Base-by-base conservation (phyloP, 1,140 invertebrate species). In the Trachymyrmex cornetzi region DNA sequence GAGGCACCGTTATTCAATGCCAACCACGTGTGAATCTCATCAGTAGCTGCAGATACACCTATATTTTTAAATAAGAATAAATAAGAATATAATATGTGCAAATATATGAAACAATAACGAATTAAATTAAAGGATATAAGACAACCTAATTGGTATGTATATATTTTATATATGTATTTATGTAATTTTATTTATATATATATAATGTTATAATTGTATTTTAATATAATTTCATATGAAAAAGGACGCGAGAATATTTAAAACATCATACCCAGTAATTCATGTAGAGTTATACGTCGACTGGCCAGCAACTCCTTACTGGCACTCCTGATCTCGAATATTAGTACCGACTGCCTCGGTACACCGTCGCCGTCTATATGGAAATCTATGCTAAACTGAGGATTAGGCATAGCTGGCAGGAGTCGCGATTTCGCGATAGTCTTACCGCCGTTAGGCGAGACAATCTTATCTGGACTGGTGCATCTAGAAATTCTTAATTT, bases 1-100 rank as follows among this genome's bases (percentile, higher is more conserved):
- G 94, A 95, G n/a, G 94, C 95, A n/a, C 95, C 95, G 55, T 94
- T 95, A 69, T 94, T 95, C 22, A 95, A 88, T 27, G 93, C 92
- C 16, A 95, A 85, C 94, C 95, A 95, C 7, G 94, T 94, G 30
- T 93, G 93, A 80, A 95, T 92, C 79, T 95, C 94, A 71, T 94
- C 94, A 1, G 90, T 91, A 9, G 94, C 94, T 30, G 91, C 91
- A 12, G 94, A 93, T 24, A 90, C 88, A 14, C 93, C 93, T 94
- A 69, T 16, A 48, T 22, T 12, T 59, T n/a, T 4, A 71, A 59
- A 74, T 6, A 34, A 27, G 30, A 50, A 6, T 50, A 24, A n/a
- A n/a, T n/a, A n/a, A n/a, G n/a, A n/a, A 64, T 30, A 79, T 48
- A 64, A 9, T 30, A 79, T 63, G 5, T 11, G 16, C 4, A 63